Evolutionary conservation across 2,113 vertebrate genomes (phyloP).

Genomic region (Stictonetta naevosa): DNA sequence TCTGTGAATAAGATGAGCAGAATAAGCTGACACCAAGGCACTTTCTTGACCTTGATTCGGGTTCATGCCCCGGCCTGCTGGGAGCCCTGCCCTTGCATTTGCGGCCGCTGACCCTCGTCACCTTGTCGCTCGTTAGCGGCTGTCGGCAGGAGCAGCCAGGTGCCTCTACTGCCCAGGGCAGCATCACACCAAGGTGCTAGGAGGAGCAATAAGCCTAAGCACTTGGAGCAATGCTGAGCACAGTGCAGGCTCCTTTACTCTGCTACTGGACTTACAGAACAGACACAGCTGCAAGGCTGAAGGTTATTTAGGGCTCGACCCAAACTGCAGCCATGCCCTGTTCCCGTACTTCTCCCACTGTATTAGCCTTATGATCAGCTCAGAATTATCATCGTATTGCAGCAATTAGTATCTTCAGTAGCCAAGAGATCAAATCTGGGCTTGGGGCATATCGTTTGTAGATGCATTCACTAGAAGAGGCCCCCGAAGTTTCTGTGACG

Average conservation of each 20-base stretch:
- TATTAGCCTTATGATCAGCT: neutral
- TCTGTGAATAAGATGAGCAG: neutral
- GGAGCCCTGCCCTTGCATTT: neutral
- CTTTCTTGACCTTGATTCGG: neutral
- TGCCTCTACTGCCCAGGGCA: neutral
- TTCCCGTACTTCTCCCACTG: neutral
- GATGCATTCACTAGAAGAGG: neutral
- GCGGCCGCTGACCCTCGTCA: neutral
- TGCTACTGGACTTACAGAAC: neutral
- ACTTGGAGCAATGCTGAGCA: neutral
- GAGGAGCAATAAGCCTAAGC: neutral
- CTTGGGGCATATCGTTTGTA: rapidly evolving
- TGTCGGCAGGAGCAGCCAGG: neutral
- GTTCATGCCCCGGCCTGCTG: neutral
- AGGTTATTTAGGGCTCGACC: neutral
- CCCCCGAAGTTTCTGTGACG: neutral
- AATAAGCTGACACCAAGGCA: neutral
- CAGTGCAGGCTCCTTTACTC: neutral
- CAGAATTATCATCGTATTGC: neutral
- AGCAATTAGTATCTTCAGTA: neutral
- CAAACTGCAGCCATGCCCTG: rapidly evolving
- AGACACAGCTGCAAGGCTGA: neutral
- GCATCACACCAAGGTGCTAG: rapidly evolving
- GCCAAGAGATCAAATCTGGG: neutral
- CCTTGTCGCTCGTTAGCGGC: rapidly evolving